phyloP scores from a whole-genome alignment of 2,888 invertebrate genomes.

The Timandra comae region DNA sequence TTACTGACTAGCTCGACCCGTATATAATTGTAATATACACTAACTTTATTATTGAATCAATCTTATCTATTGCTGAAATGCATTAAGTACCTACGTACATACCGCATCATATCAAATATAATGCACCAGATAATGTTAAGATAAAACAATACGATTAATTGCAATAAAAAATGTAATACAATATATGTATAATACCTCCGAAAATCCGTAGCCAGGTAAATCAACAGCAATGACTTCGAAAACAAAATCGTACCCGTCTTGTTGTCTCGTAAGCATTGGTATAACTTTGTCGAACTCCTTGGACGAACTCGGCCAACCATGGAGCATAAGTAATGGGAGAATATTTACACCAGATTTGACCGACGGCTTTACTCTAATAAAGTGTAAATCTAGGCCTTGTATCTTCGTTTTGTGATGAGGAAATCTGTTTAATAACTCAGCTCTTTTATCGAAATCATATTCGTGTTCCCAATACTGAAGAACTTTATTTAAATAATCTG shows the following conservation, averaged over 20 bases:
- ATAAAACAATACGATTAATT: too few species aligned
- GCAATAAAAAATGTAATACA: too few species aligned
- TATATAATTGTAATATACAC: too few species aligned
- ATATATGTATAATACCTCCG: too few species aligned
- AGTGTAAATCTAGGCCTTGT: slow-evolving; percentile 85
- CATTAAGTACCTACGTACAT: too few species aligned
- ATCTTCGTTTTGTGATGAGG: slow-evolving; percentile 87
- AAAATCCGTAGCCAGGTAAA: slow-evolving; percentile 83
- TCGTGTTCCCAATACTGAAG: slow-evolving; percentile 85
- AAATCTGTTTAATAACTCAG: slow-evolving; percentile 81
- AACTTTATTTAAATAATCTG: slow-evolving; percentile 80
- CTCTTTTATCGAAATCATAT: slow-evolving; percentile 81
- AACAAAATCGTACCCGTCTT: slow-evolving; percentile 74
- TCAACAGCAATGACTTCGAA: slow-evolving; percentile 83
- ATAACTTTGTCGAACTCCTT: slow-evolving; percentile 87
- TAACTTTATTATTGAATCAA: too few species aligned
- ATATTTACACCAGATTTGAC: slow-evolving; percentile 33
- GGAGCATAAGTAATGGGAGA: slow-evolving; percentile 83
- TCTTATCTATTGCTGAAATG: too few species aligned
- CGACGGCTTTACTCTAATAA: slow-evolving; percentile 80
- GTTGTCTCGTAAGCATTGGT: slow-evolving; percentile 78
- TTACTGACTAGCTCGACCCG: too few species aligned
- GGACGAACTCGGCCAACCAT: slow-evolving; percentile 93
- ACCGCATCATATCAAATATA: too few species aligned
- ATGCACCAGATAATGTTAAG: too few species aligned